Percentiles rank a stretch among this genome's conserved stretches.
These are phyloP conservation scores for Actinostola sp. DNA, from an alignment of 92 coral and sea anemone genomes.

Conservation along the genomic window DNA sequence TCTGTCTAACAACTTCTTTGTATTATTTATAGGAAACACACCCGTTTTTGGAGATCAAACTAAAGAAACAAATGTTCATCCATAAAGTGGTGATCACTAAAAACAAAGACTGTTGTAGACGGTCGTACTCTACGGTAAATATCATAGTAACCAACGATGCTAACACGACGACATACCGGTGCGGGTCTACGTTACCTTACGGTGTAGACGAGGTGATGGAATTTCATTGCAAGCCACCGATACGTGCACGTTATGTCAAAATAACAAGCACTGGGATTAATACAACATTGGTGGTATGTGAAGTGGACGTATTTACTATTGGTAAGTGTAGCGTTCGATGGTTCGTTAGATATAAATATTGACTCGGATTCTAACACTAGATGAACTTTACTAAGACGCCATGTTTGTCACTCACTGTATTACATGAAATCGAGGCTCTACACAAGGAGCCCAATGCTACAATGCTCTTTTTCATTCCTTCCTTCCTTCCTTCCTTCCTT, in stretches of 20 bases:
- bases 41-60: slow-evolving; percentile 2
- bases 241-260: neutral
- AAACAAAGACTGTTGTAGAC: slow-evolving; percentile 27
- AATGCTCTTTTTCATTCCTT: no score
- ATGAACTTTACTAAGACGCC: no score
- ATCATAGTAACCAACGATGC: neutral
- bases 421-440: no score
- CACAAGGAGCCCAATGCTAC: no score
- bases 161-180: neutral
- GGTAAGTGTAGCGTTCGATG: slow-evolving; percentile 19
- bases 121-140: neutral
- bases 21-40: neutral
- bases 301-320: slow-evolving; percentile 17
- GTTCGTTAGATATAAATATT: no score
- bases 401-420: no score
- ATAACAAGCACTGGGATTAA: slow-evolving; percentile 4
- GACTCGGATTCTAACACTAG: no score
- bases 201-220: slow-evolving; percentile 19
- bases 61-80: neutral
- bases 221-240: slow-evolving; percentile 16
- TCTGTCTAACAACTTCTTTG: neutral
- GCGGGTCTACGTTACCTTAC: slow-evolving; percentile 21
- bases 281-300: slow-evolving; percentile 44
- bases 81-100: slow-evolving; percentile 19
- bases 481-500: no score